These are phyloP conservation scores for Phrixothrix hirtus DNA, from an alignment of 2,888 invertebrate genomes.

Conservation along the genomic window DNA sequence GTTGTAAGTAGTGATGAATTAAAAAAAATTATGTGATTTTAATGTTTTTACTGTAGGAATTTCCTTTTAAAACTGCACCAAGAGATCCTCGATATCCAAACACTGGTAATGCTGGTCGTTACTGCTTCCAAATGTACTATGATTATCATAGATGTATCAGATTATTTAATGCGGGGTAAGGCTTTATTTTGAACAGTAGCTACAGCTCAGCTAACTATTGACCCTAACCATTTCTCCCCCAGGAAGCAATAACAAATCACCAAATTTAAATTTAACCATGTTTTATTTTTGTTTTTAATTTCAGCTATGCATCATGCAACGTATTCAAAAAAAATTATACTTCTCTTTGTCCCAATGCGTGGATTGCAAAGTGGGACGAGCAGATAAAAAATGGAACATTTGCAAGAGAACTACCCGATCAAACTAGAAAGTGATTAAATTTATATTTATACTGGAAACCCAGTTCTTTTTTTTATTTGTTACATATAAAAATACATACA, in stretches of 20 bases:
- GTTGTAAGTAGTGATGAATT: neutral
- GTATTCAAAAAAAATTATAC: constrained; percentile 65
- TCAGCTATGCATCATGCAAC: constrained; percentile 60
- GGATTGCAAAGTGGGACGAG: constrained; percentile 66
- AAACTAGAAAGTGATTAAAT: neutral
- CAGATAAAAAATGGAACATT: constrained; percentile 63
- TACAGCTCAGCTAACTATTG: no score
- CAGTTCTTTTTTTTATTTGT: constrained; percentile 10
- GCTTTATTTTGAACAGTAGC: neutral
- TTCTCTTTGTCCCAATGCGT: constrained; percentile 64
- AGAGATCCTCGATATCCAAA: constrained; percentile 95
- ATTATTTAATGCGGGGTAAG: constrained; percentile 24
- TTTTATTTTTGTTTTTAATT: constrained; percentile 3
- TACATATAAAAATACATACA: constrained; percentile 17
- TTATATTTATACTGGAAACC: constrained; percentile 1
- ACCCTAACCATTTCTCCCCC: no score
- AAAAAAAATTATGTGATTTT: neutral
- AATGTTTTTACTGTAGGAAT: constrained; percentile 2
- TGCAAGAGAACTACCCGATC: constrained; percentile 54
- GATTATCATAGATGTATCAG: constrained; percentile 42
- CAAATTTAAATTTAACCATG: no score
- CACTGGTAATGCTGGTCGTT: constrained; percentile 81
- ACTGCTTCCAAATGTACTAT: constrained; percentile 40
- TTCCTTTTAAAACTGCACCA: constrained; percentile 66
- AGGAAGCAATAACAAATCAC: no score